Conservation (phyloP, 2,113 vertebrate genomes). For the Diadophis punctatus region DNA sequence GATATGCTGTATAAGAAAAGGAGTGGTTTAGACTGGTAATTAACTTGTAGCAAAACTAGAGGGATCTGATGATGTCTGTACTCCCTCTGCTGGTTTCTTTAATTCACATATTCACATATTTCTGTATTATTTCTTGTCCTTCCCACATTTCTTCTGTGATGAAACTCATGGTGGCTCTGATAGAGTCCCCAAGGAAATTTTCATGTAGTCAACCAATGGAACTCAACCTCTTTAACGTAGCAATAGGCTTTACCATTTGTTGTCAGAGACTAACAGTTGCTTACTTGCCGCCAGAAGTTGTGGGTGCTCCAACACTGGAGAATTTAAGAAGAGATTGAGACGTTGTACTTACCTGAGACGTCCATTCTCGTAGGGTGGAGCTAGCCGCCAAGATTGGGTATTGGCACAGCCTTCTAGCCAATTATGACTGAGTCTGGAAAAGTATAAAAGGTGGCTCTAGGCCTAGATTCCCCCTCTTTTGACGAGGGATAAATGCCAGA, state of each 20-base stretch:
- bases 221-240: neutral
- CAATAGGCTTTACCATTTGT: neutral
- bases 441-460: too few species aligned
- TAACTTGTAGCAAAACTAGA: neutral
- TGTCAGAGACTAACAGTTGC: neutral
- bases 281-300: neutral
- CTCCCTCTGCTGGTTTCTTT: slow-evolving; percentile 24
- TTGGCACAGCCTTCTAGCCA: too few species aligned
- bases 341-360: too few species aligned
- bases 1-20: neutral
- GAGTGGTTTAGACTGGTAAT: rapidly evolving
- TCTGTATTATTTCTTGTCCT: neutral
- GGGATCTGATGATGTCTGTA: neutral
- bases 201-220: neutral
- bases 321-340: neutral
- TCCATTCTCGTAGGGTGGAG: too few species aligned
- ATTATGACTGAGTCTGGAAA: too few species aligned
- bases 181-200: neutral
- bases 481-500: too few species aligned
- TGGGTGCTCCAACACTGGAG: neutral
- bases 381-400: too few species aligned
- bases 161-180: neutral
- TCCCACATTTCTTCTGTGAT: neutral
- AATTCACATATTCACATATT: neutral
- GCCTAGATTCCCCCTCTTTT: too few species aligned